Percentiles rank a stretch among this genome's conserved stretches.
These are phyloP conservation scores for Patella depressa DNA, from an alignment of 2,888 invertebrate genomes.

Conservation along the genomic window DNA sequence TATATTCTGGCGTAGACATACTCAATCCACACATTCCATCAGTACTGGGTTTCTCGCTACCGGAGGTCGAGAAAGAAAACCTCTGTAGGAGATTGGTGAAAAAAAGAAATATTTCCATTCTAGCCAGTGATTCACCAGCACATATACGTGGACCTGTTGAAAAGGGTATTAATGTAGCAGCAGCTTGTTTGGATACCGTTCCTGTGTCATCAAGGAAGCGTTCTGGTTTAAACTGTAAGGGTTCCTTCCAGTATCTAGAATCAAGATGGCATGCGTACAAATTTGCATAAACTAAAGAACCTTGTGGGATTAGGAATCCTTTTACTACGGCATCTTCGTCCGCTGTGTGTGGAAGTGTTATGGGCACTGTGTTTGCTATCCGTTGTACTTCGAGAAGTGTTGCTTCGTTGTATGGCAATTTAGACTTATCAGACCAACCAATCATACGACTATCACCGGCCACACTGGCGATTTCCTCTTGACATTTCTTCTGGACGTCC, in stretches of 20 bases:
- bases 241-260: constrained; percentile 15
- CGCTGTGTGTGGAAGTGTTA: background rate
- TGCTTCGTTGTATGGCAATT: constrained; percentile 16
- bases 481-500: constrained; percentile 37
- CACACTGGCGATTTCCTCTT: constrained; percentile 19
- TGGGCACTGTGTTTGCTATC: background rate
- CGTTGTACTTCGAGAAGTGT: constrained; percentile 19
- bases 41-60: no score
- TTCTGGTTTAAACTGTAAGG: constrained; percentile 19
- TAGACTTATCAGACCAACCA: background rate
- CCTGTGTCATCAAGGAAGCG: constrained; percentile 13
- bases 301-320: constrained; percentile 19
- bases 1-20: no score
- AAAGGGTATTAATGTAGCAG: constrained; percentile 36
- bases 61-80: constrained; percentile 20
- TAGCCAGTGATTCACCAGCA: constrained; percentile 48
- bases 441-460: constrained; percentile 9
- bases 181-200: background rate
- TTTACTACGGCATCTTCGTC: constrained; percentile 8
- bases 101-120: constrained; percentile 45
- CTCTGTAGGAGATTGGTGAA: constrained; percentile 40
- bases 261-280: constrained; percentile 12
- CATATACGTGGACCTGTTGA: constrained; percentile 47
- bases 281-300: constrained; percentile 3
- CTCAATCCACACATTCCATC: no score